These are phyloP conservation scores for Anthopleura sola DNA, from an alignment of 64 coral and sea anemone species.

Conservation along the genomic window DNA sequence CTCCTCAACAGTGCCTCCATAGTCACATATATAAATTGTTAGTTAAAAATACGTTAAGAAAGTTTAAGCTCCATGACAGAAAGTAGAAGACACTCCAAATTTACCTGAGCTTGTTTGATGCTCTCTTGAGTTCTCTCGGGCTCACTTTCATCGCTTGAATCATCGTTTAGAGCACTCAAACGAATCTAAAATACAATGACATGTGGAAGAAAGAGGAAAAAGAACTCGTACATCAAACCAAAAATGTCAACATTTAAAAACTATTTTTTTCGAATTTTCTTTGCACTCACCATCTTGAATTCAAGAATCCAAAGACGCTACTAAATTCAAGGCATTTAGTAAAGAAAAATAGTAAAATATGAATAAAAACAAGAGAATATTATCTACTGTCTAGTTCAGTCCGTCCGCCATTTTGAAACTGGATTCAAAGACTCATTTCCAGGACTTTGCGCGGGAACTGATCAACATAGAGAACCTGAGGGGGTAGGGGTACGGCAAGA, in stretches of 20 bases:
- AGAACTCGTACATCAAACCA: not conserved
- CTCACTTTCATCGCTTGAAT: slow-evolving; percentile 74
- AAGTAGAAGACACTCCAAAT: not conserved
- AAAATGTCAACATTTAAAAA: not conserved
- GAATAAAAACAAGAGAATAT: not conserved
- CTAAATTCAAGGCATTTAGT: too few relatives aligned
- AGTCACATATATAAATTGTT: too few relatives aligned
- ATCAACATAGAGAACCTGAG: too few relatives aligned
- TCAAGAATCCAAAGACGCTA: not conserved
- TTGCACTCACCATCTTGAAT: not conserved
- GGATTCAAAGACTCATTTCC: not conserved
- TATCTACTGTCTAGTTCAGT: not conserved
- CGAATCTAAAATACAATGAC: slow-evolving; percentile 40
- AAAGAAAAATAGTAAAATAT: not conserved
- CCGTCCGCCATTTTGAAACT: slow-evolving; percentile 17
- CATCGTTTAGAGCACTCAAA: slow-evolving; percentile 68
- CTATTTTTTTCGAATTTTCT: not conserved
- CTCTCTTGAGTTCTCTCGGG: slow-evolving; percentile 71
- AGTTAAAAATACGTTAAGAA: too few relatives aligned
- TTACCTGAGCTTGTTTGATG: slow-evolving; percentile 76
- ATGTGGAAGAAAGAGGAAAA: not conserved
- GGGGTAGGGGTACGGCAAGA: too few relatives aligned
- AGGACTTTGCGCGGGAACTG: not conserved
- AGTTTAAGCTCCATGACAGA: not conserved
- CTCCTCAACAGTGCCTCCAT: too few relatives aligned